Conservation (phyloP, 2,888 invertebrate species). For the Nymphalis urticae region DNA sequence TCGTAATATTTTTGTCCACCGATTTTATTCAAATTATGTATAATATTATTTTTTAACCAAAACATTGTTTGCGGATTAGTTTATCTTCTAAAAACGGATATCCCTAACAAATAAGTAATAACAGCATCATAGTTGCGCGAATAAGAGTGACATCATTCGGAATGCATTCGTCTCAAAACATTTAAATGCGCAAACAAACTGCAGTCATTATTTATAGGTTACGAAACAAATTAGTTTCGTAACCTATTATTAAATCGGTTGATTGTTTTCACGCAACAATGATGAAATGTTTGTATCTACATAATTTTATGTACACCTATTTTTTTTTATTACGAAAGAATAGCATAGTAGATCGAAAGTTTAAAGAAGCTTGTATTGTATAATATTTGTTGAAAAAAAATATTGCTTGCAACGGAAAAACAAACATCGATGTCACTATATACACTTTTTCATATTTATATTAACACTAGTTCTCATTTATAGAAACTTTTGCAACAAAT, state of each 20-base stretch:
- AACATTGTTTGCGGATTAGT: neutral
- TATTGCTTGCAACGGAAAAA: neutral
- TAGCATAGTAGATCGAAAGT: too few species aligned
- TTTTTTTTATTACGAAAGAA: too few species aligned
- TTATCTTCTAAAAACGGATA: constrained; percentile 7
- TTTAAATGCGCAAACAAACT: too few species aligned
- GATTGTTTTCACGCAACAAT: too few species aligned
- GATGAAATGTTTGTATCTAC: too few species aligned
- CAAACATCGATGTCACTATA: neutral
- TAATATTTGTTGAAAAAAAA: neutral
- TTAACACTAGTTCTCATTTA: neutral
- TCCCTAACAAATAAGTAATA: constrained; percentile 1
- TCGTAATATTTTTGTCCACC: constrained; percentile 2
- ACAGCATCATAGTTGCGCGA: constrained; percentile 4
- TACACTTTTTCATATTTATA: constrained; percentile 17
- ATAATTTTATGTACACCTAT: too few species aligned
- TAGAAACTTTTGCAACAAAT: constrained; percentile 12
- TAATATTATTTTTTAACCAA: neutral
- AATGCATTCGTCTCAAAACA: neutral
- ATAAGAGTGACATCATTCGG: constrained; percentile 7
- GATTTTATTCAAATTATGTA: neutral
- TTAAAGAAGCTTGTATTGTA: neutral
- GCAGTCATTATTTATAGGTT: too few species aligned
- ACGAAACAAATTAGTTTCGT: too few species aligned
- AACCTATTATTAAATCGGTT: too few species aligned